Percentiles rank a stretch among this genome's conserved stretches.
Evolutionary conservation across 2,113 vertebrate species (phyloP).

Genomic region (Mungos mungo): DNA sequence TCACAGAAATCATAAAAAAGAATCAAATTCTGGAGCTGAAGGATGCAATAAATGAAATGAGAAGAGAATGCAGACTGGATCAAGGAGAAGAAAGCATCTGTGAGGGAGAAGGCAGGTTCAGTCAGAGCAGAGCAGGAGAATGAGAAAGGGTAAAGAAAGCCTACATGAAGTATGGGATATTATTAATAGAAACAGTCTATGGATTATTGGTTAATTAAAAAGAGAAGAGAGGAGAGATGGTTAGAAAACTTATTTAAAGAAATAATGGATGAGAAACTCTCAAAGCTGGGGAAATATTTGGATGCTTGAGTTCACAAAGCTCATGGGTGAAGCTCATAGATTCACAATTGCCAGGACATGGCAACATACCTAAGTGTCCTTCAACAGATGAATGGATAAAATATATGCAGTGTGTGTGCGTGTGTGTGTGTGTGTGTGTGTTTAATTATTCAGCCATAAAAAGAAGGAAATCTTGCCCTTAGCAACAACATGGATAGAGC

Average conservation of each 20-base stretch:
- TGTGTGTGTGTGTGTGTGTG: not conserved
- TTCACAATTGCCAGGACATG: not conserved
- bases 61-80: not conserved
- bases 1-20: not conserved
- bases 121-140: not conserved
- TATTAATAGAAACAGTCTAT: not conserved
- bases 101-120: not conserved
- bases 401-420: not conserved
- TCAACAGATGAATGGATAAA: not conserved
- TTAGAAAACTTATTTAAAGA: not conserved
- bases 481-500: not conserved
- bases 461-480: not conserved
- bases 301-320: not conserved
- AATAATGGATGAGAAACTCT: not conserved
- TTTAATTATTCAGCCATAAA: not conserved
- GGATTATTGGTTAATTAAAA: not conserved
- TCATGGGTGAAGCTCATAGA: not conserved
- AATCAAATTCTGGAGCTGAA: not conserved
- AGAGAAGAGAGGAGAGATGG: not conserved
- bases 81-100: not conserved
- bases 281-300: not conserved
- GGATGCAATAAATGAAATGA: not conserved
- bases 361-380: not conserved
- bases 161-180: not conserved
- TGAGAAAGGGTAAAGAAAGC: not conserved